Evolutionary conservation across 2,888 invertebrate species (phyloP).

Genomic region (Macaria liturata): DNA sequence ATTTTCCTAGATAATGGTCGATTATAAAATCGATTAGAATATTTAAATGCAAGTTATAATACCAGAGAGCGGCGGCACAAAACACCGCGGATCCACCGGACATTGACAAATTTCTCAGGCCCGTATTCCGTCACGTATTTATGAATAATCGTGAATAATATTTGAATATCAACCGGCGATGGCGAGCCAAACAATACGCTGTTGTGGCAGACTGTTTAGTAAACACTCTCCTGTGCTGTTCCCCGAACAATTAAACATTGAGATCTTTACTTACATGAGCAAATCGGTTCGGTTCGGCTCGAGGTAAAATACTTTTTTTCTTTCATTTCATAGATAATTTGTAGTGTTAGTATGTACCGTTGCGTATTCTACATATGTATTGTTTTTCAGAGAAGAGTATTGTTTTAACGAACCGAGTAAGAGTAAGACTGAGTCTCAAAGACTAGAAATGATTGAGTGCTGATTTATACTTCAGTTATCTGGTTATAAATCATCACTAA

Average conservation of each 20-base stretch:
- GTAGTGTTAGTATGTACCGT: no score
- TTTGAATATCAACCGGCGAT: constrained; percentile 54
- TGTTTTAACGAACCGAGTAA: no score
- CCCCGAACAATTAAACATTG: constrained; percentile 57
- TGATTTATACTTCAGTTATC: no score
- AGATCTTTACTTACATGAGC: constrained; percentile 35
- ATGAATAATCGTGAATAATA: constrained; percentile 31
- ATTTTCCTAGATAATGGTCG: not conserved
- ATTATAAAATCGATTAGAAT: constrained; percentile 7
- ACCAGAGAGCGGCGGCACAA: constrained; percentile 37
- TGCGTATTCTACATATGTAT: no score
- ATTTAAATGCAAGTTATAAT: constrained; percentile 4
- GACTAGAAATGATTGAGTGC: no score
- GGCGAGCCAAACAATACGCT: constrained; percentile 61
- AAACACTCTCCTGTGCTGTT: constrained; percentile 54
- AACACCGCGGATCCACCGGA: constrained; percentile 61
- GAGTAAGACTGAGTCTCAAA: no score
- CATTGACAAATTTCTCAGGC: constrained; percentile 59
- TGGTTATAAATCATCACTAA: no score
- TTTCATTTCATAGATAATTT: no score
- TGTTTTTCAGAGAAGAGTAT: no score
- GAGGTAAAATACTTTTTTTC: constrained; percentile 6
- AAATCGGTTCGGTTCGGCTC: constrained; percentile 17
- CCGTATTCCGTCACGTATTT: constrained; percentile 42
- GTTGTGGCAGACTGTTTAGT: constrained; percentile 62